Evolutionary conservation across 2,113 vertebrate genomes (phyloP).

Genomic region (Neogale vison): DNA sequence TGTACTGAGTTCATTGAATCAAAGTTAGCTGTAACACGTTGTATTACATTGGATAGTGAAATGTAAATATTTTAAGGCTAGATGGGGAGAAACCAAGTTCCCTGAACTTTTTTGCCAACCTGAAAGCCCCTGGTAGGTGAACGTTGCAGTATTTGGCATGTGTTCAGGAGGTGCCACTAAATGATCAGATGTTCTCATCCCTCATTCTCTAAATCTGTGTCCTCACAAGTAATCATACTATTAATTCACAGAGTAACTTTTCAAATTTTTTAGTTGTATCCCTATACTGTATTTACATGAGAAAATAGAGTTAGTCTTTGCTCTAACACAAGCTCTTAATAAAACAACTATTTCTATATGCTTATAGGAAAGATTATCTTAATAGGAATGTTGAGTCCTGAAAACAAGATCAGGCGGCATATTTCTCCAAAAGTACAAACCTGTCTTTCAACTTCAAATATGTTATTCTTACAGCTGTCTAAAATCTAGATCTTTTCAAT

Average conservation of each 20-base stretch:
- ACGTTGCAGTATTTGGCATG: not conserved
- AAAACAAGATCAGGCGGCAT: not conserved
- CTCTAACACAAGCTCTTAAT: not conserved
- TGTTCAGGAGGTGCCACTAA: not conserved
- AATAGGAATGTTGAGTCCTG: not conserved
- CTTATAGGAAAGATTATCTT: constrained; percentile 4
- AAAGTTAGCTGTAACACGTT: not conserved
- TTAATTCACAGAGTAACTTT: constrained; percentile 50
- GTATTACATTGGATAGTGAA: not conserved
- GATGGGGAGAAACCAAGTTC: not conserved
- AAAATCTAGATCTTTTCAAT: not conserved
- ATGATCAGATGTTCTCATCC: constrained; percentile 45
- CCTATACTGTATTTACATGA: constrained; percentile 15
- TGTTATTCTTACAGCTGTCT: not conserved
- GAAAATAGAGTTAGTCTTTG: not conserved
- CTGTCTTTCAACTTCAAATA: not conserved
- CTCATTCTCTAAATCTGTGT: constrained; percentile 28
- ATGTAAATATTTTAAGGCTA: not conserved
- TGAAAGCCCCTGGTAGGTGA: not conserved
- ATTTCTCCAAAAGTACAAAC: not conserved
- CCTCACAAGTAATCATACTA: constrained; percentile 42
- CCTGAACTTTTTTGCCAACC: not conserved
- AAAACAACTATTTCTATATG: constrained; percentile 29
- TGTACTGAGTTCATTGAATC: not conserved
- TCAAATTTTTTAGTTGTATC: constrained; percentile 32